Conservation (phyloP, 2,888 invertebrate genomes). For the Dasysyrphus albostriatus region DNA sequence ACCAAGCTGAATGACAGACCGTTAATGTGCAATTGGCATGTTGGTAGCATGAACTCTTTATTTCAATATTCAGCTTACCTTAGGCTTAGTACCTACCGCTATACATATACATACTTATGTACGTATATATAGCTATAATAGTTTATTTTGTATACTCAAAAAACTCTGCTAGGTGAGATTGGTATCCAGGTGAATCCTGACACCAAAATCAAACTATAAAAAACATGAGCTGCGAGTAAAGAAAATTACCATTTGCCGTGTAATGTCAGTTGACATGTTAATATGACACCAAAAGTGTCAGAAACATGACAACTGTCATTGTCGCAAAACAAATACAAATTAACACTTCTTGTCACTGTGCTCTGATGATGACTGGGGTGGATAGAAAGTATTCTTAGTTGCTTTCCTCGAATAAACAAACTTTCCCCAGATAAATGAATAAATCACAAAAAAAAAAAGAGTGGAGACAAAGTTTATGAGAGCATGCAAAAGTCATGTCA, state of each 20-base stretch:
- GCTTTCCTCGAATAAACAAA: slow-evolving; percentile 2
- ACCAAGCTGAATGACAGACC: slow-evolving; percentile 62
- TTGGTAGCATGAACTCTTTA: slow-evolving; percentile 77
- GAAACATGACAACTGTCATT: slow-evolving; percentile 75
- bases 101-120: too few species aligned
- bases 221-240: slow-evolving; percentile 64
- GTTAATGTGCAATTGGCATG: slow-evolving; percentile 83
- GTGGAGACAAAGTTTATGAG: slow-evolving; percentile 32
- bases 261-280: slow-evolving; percentile 72
- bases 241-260: slow-evolving; percentile 72
- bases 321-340: slow-evolving; percentile 68
- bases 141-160: slow-evolving; percentile 19
- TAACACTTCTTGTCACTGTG: slow-evolving; percentile 56
- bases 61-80: slow-evolving; percentile 30
- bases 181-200: slow-evolving; percentile 57
- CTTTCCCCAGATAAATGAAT: neutral
- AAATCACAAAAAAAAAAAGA: slow-evolving; percentile 17
- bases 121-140: too few species aligned
- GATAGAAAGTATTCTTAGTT: neutral
- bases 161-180: neutral
- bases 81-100: neutral
- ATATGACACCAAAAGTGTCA: slow-evolving; percentile 73
- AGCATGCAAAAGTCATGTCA: slow-evolving; percentile 66
- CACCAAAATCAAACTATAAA: slow-evolving; percentile 33
- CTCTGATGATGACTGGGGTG: neutral